Evolutionary conservation across 2,113 vertebrate species (phyloP), one percentile per base, ranked within the genome.

Genomic region (Tauraco erythrolophus): DNA sequence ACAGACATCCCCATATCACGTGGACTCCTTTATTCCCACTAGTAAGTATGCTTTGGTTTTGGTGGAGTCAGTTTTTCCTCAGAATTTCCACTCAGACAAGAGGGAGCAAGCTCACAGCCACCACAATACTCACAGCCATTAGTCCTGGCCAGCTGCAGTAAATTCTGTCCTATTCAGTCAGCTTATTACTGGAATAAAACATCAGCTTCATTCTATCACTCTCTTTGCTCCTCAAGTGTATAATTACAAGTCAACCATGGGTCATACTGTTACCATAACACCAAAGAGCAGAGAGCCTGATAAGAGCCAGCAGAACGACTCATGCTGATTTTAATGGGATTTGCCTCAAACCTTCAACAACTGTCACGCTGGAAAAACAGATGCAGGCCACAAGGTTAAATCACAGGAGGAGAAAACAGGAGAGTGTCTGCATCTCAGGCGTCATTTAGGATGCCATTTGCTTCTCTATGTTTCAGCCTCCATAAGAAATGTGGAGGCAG

Each of bases 171-270:
- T 94, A 12, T 75, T 89, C 86, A 89, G 84, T 82, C 65, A 94
- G 45, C 45, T 89, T 92, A 57, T 94, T 95, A 89, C 72, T 91
- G 95, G 92, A 95, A 97, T 84, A 89, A 92, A 96, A 86, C 62
- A 95, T 79, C 85, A 50, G 57, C 65, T 94, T 79, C 22, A 3
- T 89, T 70, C 89, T 95, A 58, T 89, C 66, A 71, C 48, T 71
- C 56, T 37, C 69, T 84, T 53, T 84, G 80, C 50, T 89, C 65
- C 84, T 84, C 96, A 88, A 95, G 96, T 93, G 70, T 93, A 79
- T 79, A 94, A 96, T 93, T 88, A 95, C 61, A 93, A 92, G 96
- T 89, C 87, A 95, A 41, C 57, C 1, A 0, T 53, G 61, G 96
- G 97, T 96, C 96, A 96, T 33, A 48, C 8, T 0, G 3, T 95